Evolutionary conservation across 2,797 vertebrate genomes (phyloP), one percentile per base, ranked within the genome.

Genomic region (Helicolenus hilgendorfi): DNA sequence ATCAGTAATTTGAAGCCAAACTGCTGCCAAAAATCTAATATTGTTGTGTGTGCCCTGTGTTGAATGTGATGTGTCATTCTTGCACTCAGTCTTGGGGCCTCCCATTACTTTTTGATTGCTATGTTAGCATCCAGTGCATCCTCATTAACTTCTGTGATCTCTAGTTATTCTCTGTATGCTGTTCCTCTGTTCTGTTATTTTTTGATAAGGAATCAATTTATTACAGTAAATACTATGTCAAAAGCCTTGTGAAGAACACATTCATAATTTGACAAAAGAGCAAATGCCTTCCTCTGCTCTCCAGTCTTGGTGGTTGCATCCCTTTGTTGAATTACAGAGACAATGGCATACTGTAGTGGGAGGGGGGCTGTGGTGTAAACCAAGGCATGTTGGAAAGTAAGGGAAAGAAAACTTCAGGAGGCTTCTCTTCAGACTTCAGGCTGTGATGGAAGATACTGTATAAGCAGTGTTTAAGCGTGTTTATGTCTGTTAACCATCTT

Each of bases 131-230:
- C 65, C 49, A 41, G 22, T 56, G 33, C 60, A 11, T 83, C 75
- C 71, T 90, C 83, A 88, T 91, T 91, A 86, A 85, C 83, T 74
- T 55, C 15, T 83, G 64, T 80, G 75, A 88, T 85, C 83, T 88
- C 55, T 3, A 11, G 22, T 85, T 62, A 77, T 58, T 84, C 41
- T 79, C 63, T 56, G 24, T 38, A 58, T 76, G 87, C 29, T 27
- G 4, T 63, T 81, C 18, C 62, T 83, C 76, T 72, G 58, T 77
- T 60, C 49, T 78, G 84, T 81, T 87, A 70, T 81, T 84, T 76
- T 80, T 63, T 68, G 73, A 90, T 81, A 85, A 81, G 55, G 67
- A 85, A 86, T 79, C 81, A 59, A 85, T 85, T 89, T 75, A 79
- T 81, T 76, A 77, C 69, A 64, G 38, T 81, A 82, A 81, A 85